These are phyloP conservation scores for Caenorhabditis uteleia DNA, from an alignment of 2,888 invertebrate genomes.

Conservation along the genomic window DNA sequence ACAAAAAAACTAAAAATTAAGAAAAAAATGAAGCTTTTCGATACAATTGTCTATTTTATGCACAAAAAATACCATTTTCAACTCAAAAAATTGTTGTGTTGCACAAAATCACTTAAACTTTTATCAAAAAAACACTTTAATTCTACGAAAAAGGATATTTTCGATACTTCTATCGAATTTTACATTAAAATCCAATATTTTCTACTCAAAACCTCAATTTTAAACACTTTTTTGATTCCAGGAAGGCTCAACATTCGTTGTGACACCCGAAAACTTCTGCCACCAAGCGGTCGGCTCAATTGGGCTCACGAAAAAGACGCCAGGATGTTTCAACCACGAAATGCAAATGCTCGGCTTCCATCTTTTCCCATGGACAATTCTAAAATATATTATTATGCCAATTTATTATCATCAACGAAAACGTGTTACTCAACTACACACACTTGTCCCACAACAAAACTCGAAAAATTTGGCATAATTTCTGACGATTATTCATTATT, in stretches of 20 bases:
- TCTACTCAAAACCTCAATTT: neutral
- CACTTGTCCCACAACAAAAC: no score
- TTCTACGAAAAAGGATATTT: neutral
- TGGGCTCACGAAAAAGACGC: constrained; percentile 58
- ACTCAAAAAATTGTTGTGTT: no score
- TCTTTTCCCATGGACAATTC: constrained; percentile 64
- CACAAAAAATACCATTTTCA: no score
- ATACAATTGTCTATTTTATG: no score
- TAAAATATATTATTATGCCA: constrained; percentile 67
- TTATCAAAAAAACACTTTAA: no score
- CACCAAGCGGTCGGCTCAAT: constrained; percentile 62
- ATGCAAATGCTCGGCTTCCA: constrained; percentile 64
- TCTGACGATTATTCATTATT: no score
- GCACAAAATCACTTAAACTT: no score
- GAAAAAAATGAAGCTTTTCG: no score
- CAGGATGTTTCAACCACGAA: constrained; percentile 68
- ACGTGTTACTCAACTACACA: no score
- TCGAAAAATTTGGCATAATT: no score
- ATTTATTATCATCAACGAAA: constrained; percentile 63
- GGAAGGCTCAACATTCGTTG: constrained; percentile 64
- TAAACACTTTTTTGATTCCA: constrained; percentile 23
- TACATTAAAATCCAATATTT: neutral
- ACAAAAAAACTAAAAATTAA: no score
- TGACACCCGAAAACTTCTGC: constrained; percentile 63
- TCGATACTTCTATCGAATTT: neutral